These are phyloP conservation scores for Acanthococcus lagerstroemiae DNA, from an alignment of 2,888 invertebrate species.

Conservation along the genomic window DNA sequence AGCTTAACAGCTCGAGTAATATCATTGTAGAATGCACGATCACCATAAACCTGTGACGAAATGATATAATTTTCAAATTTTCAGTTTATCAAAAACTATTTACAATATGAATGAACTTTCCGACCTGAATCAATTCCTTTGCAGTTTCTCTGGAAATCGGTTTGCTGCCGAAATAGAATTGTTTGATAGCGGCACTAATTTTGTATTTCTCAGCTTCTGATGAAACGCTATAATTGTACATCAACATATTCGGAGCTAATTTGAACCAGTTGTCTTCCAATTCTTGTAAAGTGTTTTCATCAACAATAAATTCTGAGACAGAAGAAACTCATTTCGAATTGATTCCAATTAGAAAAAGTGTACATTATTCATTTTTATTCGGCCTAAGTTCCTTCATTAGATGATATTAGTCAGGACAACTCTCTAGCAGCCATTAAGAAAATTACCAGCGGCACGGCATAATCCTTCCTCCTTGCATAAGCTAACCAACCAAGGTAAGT, in stretches of 20 bases:
- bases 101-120: too few relatives aligned
- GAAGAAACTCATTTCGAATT: too few relatives aligned
- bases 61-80: too few relatives aligned
- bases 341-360: too few relatives aligned
- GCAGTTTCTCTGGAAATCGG: conserved; percentile 5
- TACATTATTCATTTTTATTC: too few relatives aligned
- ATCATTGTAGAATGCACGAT: conserved; percentile 38
- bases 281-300: too few relatives aligned
- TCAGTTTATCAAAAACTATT: too few relatives aligned
- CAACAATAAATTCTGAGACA: too few relatives aligned
- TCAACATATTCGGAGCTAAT: conserved; percentile 37
- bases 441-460: conserved; percentile 57
- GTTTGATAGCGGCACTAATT: neutral
- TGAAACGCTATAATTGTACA: conserved; percentile 38
- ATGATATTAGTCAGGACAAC: too few relatives aligned
- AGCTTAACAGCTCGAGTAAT: conserved; percentile 37
- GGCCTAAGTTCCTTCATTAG: too few relatives aligned
- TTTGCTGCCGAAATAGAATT: neutral
- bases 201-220: neutral
- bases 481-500: conserved; percentile 58
- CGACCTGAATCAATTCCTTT: neutral
- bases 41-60: conserved; percentile 34
- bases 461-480: conserved; percentile 62
- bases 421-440: too few relatives aligned
- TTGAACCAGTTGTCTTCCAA: conserved; percentile 36